Evolutionary conservation across 2,113 vertebrate species (phyloP), one percentile per base, ranked within the genome.

Genomic region (Ictidomys tridecemlineatus): DNA sequence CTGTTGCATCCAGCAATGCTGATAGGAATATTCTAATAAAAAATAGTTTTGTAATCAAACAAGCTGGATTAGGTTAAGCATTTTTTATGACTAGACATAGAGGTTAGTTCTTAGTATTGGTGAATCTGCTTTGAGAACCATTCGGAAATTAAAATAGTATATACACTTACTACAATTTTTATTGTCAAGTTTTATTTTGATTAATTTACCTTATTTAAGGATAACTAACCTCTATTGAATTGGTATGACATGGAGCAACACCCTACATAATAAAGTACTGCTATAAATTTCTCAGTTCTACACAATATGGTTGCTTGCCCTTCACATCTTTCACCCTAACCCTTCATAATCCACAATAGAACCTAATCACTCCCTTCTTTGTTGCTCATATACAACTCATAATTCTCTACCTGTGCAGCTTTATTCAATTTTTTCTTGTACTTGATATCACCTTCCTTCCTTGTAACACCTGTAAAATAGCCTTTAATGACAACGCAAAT

Each of bases 191-290:
- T 69, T 88, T 58, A 58, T 85, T 91, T 93, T 34, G 79, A 78
- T 79, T 58, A 37, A 74, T 76, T 96, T 84, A 61, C 20, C 91
- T 94, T 85, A 73, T 13, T 83, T 48, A 94, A 94, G 65, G 18
- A 51, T 3, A 32, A 10, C 30, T 73, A 39, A 3, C 22, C 32
- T 80, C 18, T 82, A 16, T 3, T 13, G 17, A 34, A 48, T 17
- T 56, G 32, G 30, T 87, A 8, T 8, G 0, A 70, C 91, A 39
- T 70, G 7, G 86, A 83, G 78, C 12, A 53, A 3, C 0, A 28
- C 5, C 48, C 16, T 51, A 9, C 24, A 80, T 73, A 79, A 82
- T 69, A 24, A 65, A 70, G 34, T 24, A 13, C 42, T 8, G 26
- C 18, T 12, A 4, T 39, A 45, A 58, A 32, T 72, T 72, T 48